A percentile compares a stretch with the other conserved stretches of the same genome.
Conservation (phyloP, 2,113 vertebrate species). For the Malurus alboscapulatus region DNA sequence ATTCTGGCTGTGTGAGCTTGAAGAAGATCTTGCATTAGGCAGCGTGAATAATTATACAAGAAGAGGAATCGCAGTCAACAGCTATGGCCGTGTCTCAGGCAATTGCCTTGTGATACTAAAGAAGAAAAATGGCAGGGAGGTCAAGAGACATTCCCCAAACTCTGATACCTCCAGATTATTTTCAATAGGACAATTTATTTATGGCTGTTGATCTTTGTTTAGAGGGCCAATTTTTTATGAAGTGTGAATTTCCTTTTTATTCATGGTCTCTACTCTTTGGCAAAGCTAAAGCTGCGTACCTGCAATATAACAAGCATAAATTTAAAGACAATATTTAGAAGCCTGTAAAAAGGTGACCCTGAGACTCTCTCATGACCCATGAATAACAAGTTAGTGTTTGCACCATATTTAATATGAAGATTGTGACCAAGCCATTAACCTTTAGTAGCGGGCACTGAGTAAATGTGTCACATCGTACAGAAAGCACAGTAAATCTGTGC, state of each 20-base stretch:
- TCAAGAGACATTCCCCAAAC: not conserved
- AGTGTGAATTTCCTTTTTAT: not conserved
- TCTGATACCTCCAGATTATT: not conserved
- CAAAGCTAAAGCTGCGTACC: not conserved
- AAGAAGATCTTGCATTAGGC: not conserved
- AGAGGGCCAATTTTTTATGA: not conserved
- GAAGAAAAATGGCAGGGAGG: not conserved
- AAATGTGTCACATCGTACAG: not conserved
- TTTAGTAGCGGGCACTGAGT: not conserved
- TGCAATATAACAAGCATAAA: not conserved
- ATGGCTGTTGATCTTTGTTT: not conserved
- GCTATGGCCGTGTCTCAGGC: not conserved
- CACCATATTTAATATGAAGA: slow-evolving; percentile 32
- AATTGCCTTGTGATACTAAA: not conserved
- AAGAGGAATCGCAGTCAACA: not conserved
- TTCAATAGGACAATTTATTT: not conserved
- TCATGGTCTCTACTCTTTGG: not conserved
- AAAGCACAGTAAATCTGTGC: slow-evolving; percentile 18
- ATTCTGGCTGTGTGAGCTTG: not conserved
- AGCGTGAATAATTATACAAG: not conserved
- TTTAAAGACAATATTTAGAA: slow-evolving; percentile 4
- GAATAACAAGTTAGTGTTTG: slow-evolving; percentile 22
- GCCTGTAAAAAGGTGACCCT: not conserved
- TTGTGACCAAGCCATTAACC: slow-evolving; percentile 27
- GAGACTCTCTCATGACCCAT: not conserved